phyloP scores from a whole-genome alignment of 2,888 invertebrate genomes.

The Chironomus tentans region DNA sequence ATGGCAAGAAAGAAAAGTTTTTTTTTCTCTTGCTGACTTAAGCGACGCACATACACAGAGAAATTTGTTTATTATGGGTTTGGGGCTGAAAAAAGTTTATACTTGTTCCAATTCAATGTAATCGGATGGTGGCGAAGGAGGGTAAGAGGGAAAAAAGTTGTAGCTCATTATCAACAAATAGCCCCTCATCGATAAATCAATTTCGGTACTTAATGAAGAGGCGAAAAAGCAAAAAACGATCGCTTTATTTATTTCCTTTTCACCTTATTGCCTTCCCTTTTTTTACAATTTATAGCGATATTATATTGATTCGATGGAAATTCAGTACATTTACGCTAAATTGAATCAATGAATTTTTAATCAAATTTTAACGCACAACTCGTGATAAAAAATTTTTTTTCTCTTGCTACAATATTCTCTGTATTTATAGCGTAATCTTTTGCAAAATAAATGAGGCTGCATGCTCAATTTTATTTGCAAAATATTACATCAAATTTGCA shows the following conservation, averaged over 20 bases:
- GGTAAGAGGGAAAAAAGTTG: not conserved
- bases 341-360: not conserved
- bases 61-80: no score
- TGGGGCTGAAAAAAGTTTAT: not conserved
- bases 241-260: not conserved
- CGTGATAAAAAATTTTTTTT: no score
- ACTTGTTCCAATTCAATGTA: not conserved
- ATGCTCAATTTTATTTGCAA: no score
- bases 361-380: not conserved
- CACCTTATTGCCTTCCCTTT: not conserved
- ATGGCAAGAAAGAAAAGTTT: not conserved
- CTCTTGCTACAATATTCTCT: no score
- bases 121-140: not conserved
- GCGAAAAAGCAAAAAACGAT: not conserved
- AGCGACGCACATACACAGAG: no score
- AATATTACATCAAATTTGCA: no score
- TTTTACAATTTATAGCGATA: not conserved
- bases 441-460: no score
- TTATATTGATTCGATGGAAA: not conserved
- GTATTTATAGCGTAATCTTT: no score
- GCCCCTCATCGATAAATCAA: conserved; percentile 1
- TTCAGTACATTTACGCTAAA: not conserved
- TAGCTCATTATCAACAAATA: conserved; percentile 2
- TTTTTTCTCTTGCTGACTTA: not conserved
- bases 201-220: not conserved